Base-by-base conservation (phyloP, 2,888 invertebrate genomes). In the Ferrisia virgata region DNA sequence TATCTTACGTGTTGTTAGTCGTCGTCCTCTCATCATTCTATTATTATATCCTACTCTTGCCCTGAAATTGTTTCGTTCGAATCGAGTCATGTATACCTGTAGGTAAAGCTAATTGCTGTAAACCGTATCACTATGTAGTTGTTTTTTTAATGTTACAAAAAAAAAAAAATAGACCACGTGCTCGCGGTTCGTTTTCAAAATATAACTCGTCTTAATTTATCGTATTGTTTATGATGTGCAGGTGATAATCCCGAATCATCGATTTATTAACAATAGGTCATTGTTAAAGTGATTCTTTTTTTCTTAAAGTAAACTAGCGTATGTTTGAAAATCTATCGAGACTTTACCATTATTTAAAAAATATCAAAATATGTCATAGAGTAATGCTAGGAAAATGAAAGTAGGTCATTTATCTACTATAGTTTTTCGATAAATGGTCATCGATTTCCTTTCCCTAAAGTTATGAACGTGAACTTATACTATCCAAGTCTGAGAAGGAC, bases 211-310 rank as follows among this genome's bases (percentile, higher is more conserved):
- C n/a, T n/a, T n/a, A 47, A 47, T n/a, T 47, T 47, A 47, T 47
- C 47, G 47, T 40, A 53, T 53, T 53, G 53, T 53, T 53, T 53
- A 9, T 25, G 64, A 64, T 11, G 2, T 69, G 11, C 28, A 15
- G 31, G 6, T 4, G 69, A 69, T 69, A 31, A 69, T 69, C n/a
- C 18, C 69, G 31, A 69, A 15, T 69, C 69, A 31, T 31, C 69
- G 31, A 69, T 69, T 69, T 69, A 3, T 69, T 69, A 69, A 69
- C 69, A 69, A 69, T 69, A 15, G 69, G n/a, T 58, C 31, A 69
- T 69, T 69, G 69, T 69, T 69, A 31, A 15, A 69, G 31, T 69
- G 5, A 31, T 69, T 5, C 13, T 69, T 69, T 28, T 69, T n/a
- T n/a, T n/a, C n/a, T n/a, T n/a, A n/a, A n/a, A 53, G 53, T 22